phyloP scores from a whole-genome alignment of 2,113 vertebrate species.

The Takifugu flavidus region DNA sequence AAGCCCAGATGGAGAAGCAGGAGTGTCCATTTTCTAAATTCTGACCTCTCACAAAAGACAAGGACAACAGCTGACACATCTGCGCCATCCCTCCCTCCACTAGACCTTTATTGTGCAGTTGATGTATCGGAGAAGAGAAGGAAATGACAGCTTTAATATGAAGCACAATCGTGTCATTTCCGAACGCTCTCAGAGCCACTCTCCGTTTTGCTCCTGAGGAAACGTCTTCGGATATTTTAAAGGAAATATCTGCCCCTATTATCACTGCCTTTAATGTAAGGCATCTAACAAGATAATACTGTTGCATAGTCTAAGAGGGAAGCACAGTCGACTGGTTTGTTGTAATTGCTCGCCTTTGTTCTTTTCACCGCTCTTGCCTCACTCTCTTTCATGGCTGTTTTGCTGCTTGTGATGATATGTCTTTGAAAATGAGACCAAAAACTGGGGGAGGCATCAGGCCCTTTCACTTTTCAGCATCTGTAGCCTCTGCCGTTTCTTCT shows the following conservation, averaged over 20 bases:
- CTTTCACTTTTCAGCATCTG: conserved; percentile 64
- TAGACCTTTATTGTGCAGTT: conserved; percentile 37
- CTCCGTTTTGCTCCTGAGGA: too few relatives aligned
- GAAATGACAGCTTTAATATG: conserved; percentile 53
- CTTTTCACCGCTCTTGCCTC: conserved; percentile 35
- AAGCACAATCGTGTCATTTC: conserved; percentile 41
- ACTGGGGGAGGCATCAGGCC: conserved; percentile 41
- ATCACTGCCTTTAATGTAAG: conserved; percentile 56
- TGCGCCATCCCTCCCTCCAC: conserved; percentile 36
- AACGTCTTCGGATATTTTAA: conserved; percentile 37
- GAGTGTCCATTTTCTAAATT: conserved; percentile 3
- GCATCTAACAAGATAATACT: conserved; percentile 59
- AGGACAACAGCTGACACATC: conserved; percentile 54
- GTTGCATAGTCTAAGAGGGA: conserved; percentile 63
- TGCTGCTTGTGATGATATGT: conserved; percentile 63
- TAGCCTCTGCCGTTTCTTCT: conserved; percentile 66
- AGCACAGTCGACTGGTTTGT: conserved; percentile 49
- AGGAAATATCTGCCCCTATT: conserved; percentile 53
- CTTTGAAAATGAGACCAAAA: conserved; percentile 68
- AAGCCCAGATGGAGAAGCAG: conserved; percentile 3
- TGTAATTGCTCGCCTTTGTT: conserved; percentile 56
- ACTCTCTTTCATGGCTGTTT: conserved; percentile 60
- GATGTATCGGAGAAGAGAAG: conserved; percentile 41
- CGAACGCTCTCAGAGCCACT: neutral
- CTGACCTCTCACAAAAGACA: conserved; percentile 40